Base-by-base conservation (phyloP, 2,113 vertebrate genomes). In the Sakesphorus luctuosus region DNA sequence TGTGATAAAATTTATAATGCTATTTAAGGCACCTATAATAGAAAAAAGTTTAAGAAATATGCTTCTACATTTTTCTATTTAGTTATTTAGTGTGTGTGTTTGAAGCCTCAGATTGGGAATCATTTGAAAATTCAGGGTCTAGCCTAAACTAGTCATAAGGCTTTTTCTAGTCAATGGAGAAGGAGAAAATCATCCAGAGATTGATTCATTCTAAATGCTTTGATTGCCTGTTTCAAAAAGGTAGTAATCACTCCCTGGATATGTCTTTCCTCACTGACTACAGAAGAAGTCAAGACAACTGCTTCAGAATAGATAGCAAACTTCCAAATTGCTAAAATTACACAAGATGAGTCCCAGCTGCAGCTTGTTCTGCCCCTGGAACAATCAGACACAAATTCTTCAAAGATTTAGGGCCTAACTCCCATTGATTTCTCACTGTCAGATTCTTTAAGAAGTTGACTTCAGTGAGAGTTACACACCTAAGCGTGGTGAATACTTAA, bases 261-360 rank as follows among this genome's bases (percentile, higher is more conserved):
- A 38, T 40, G 26, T 81, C 73, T 84, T 81, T 80, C 85, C 77
- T 33, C 18, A n/a, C 38, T 71, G 61, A 75, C 93, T 90, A 61
- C 12, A 93, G 44, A 80, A 88, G 50, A 73, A 93, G 28, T 29
- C 29, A 86, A 90, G 31, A 78, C 31, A 85, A 92, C 84, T 83
- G 38, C 56, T 94, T 96, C 90, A 90, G 56, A 93, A 90, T n/a
- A 94, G 65, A 94, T 47, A 90, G 20, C 47, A 67, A 84, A 89
- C 84, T 81, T 90, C 47, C 38, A 93, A 92, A 89, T 81, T 72
- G 80, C 65, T 89, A 78, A 96, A 92, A 96, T 95, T 89, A 86
- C 52, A 84, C 72, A 90, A 92, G 90, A 93, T 92, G 86, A 89
- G 18, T 81, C 49, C 69, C 91, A 94, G 93, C 73, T 82, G 91